Percentiles rank a stretch among this genome's conserved stretches.
These are phyloP conservation scores for Sarcophaga subvicina DNA, from an alignment of 2,888 invertebrate species.

Conservation along the genomic window DNA sequence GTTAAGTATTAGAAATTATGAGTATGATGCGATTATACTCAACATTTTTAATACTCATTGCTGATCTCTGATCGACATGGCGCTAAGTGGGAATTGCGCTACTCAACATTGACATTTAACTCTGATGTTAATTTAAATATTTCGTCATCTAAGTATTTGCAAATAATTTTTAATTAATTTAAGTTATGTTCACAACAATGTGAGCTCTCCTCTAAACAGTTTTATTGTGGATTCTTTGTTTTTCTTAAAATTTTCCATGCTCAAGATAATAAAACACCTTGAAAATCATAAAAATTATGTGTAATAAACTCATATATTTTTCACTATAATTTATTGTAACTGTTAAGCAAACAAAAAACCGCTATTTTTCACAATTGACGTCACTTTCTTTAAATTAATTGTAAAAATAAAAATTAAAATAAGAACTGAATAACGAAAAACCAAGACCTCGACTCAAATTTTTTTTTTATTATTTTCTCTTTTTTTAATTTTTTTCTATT, in stretches of 20 bases:
- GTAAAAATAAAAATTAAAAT: neutral
- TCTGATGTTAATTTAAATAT: too few species aligned
- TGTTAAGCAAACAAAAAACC: neutral
- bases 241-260: neutral
- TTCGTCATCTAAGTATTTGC: too few species aligned
- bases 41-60: too few species aligned
- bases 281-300: neutral
- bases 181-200: neutral
- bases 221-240: neutral
- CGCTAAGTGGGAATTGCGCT: too few species aligned
- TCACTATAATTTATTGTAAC: neutral
- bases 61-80: too few species aligned
- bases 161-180: too few species aligned
- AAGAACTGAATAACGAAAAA: neutral
- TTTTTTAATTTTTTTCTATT: conserved; percentile 7
- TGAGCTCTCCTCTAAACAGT: neutral
- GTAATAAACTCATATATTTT: conserved; percentile 10
- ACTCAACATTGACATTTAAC: too few species aligned
- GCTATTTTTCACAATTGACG: conserved; percentile 19
- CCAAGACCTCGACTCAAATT: neutral
- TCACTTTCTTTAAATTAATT: conserved; percentile 23
- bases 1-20: too few species aligned
- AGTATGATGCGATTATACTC: too few species aligned
- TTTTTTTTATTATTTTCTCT: conserved; percentile 15
- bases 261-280: neutral